These are phyloP conservation scores for Limosa lapponica DNA, from an alignment of 2,797 vertebrate species.

Conservation along the genomic window DNA sequence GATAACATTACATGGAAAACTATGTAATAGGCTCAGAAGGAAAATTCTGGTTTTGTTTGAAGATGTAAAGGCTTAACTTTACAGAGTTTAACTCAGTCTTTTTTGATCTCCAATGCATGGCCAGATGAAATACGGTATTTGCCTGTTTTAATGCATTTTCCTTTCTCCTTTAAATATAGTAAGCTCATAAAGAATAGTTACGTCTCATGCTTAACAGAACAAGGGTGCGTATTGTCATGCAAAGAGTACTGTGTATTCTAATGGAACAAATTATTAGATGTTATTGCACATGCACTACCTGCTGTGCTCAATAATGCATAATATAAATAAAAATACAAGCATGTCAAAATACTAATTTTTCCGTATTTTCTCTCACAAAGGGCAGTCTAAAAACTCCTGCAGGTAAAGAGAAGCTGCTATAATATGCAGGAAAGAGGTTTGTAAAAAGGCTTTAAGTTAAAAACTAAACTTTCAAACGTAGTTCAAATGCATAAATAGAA, in stretches of 20 bases:
- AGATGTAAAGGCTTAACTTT: constrained; percentile 24
- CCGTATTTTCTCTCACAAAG: neutral
- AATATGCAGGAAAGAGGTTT: neutral
- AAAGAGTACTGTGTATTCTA: neutral
- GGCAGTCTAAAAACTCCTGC: neutral
- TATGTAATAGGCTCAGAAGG: neutral
- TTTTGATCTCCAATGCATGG: constrained; percentile 26
- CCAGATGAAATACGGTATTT: constrained; percentile 3
- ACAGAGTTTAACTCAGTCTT: neutral
- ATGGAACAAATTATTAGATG: neutral
- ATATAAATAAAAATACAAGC: neutral
- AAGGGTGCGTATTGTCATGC: neutral
- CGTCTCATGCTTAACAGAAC: neutral
- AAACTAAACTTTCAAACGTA: neutral
- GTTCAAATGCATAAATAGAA: neutral
- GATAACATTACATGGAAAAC: neutral
- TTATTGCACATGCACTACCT: neutral
- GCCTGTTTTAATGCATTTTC: neutral
- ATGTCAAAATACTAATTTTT: neutral
- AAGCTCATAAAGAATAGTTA: neutral
- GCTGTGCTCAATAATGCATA: neutral
- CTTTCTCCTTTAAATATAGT: neutral
- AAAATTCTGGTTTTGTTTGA: constrained; percentile 2
- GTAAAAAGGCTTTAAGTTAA: neutral
- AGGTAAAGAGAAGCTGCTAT: neutral